Evolutionary conservation across 2,888 invertebrate genomes (phyloP).

Genomic region (Scaptomyza caliginosa): DNA sequence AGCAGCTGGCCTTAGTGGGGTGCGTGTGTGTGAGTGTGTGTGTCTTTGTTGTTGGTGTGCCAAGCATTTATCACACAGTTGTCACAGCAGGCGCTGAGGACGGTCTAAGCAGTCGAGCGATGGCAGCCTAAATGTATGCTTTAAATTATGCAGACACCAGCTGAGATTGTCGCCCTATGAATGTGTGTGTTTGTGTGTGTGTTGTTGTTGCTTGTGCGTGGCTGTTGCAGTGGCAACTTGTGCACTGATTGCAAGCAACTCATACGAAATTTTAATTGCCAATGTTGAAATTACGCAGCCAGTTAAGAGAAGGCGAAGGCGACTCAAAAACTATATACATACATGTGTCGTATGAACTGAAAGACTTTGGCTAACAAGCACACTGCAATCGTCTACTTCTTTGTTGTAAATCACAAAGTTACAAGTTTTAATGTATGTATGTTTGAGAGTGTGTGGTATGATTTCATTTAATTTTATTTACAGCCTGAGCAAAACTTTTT

Average conservation of each 20-base stretch:
- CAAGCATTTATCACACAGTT: slow-evolving; percentile 74
- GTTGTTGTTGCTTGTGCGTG: slow-evolving; percentile 34
- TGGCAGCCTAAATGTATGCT: slow-evolving; percentile 77
- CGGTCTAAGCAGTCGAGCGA: slow-evolving; percentile 40
- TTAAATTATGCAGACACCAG: slow-evolving; percentile 79
- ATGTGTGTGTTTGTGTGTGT: slow-evolving; percentile 14
- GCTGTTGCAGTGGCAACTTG: slow-evolving; percentile 48
- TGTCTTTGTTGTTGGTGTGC: slow-evolving; percentile 37
- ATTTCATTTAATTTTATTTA: slow-evolving; percentile 79
- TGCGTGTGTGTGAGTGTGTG: slow-evolving; percentile 13
- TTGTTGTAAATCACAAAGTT: slow-evolving; percentile 73
- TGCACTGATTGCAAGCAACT: slow-evolving; percentile 80
- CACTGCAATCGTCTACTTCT: slow-evolving; percentile 51
- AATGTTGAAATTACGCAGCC: slow-evolving; percentile 75
- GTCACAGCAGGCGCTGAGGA: slow-evolving; percentile 58
- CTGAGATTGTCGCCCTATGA: slow-evolving; percentile 66
- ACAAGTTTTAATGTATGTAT: slow-evolving; percentile 57
- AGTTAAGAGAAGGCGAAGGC: slow-evolving; percentile 23
- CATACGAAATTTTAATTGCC: slow-evolving; percentile 81
- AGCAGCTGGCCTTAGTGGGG: slow-evolving; percentile 29
- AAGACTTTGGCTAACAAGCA: slow-evolving; percentile 60
- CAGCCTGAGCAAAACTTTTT: slow-evolving; percentile 52
- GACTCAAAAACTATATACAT: slow-evolving; percentile 34
- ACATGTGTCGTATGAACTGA: slow-evolving; percentile 5
- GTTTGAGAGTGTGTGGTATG: slow-evolving; percentile 31